Evolutionary conservation across 2,888 invertebrate genomes (phyloP), one percentile per base, ranked within the genome.

Genomic region (Colletes collaris): DNA sequence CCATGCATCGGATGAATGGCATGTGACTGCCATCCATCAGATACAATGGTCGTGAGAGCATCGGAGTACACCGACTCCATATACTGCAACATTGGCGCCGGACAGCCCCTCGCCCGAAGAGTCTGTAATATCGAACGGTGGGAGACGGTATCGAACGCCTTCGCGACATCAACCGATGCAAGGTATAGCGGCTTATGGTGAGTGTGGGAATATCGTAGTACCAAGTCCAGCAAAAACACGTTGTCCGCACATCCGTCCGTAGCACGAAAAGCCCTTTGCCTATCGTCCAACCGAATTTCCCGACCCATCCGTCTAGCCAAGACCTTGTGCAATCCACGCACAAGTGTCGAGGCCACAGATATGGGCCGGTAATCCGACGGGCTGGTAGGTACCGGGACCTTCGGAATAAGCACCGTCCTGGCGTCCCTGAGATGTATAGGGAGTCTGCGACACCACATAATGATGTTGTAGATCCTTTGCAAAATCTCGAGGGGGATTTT

Each of bases 351-450:
- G 0, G 59, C 40, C 0, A 59, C 59, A 0, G 59, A 5, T 3
- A 59, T 59, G 5, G 59, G 59, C n/a, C 59, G 59, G 4, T 5
- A 59, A 93, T 52, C 52, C 4, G n/a, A 13, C 4, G 52, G 52
- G n/a, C 13, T 4, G n/a, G n/a, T 4, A n/a, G 52, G 52, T 0
- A 52, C 1, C 52, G 4, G 11, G 2, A 4, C n/a, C 56, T 81
- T 82, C 10, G 80, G 79, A 11, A 84, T 78, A 10, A 84, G 66
- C 11, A 73, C 64, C 19, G 84, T 84, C 16, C 35, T 68, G 6
- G 81, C 73, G 44, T 67, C 71, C n/a, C 69, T 49, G 0, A 78
- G 76, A 7, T 76, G 19, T 5, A 59, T 13, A 0, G 82, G 82
- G 0, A 80, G 37, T 8, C 65, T 70, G 3, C 77, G 79, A 35